These are phyloP conservation scores for Rhinolophus sinicus DNA, from an alignment of 2,113 vertebrate genomes.

Conservation along the genomic window DNA sequence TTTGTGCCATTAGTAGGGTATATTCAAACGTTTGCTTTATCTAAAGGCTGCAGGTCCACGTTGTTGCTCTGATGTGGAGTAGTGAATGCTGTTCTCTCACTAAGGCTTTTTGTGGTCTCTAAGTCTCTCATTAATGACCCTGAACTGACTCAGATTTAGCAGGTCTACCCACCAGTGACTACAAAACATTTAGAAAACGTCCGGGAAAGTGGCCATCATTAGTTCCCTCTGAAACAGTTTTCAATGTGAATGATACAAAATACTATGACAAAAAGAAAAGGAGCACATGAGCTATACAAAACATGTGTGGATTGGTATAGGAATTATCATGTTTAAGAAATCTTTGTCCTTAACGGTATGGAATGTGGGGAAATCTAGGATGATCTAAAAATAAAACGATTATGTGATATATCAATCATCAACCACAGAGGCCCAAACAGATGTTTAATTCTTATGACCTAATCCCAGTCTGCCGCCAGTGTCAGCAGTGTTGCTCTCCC, in stretches of 20 bases:
- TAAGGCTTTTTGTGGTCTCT: not conserved
- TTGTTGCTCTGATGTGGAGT: not conserved
- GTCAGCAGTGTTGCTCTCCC: not conserved
- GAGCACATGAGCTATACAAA: not conserved
- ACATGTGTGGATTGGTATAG: not conserved
- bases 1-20: not conserved
- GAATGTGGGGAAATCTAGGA: not conserved
- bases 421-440: constrained; percentile 28
- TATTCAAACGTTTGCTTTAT: not conserved
- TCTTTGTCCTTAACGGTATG: not conserved
- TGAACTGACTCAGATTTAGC: constrained; percentile 5
- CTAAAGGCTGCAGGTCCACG: not conserved
- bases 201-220: constrained; percentile 11
- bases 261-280: not conserved
- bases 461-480: not conserved
- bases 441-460: constrained; percentile 31
- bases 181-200: constrained; percentile 50
- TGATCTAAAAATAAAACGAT: constrained; percentile 41
- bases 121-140: not conserved
- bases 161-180: not conserved
- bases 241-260: constrained; percentile 22
- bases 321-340: constrained; percentile 22
- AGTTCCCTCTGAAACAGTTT: not conserved
- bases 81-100: not conserved
- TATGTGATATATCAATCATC: not conserved